Conservation (phyloP, 1,140 invertebrate species). For the Anthonomus grandis region DNA sequence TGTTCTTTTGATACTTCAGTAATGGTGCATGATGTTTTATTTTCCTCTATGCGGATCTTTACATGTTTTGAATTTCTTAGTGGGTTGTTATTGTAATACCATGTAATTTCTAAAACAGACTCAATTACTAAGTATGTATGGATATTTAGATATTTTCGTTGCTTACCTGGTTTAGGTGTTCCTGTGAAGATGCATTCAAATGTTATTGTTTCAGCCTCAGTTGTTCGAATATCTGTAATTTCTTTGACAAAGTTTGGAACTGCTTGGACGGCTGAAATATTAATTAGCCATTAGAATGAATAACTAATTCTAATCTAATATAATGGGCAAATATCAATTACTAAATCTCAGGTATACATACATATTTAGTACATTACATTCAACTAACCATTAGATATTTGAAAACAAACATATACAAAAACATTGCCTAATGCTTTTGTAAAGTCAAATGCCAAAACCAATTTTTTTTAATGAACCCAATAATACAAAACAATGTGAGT, state of each 20-base stretch:
- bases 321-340: too few species aligned
- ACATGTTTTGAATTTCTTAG: constrained; percentile 69
- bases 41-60: constrained; percentile 69
- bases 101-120: constrained; percentile 86
- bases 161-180: constrained; percentile 77
- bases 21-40: constrained; percentile 70
- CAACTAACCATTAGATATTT: too few species aligned
- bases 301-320: too few species aligned
- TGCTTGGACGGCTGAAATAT: constrained; percentile 68
- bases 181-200: constrained; percentile 79
- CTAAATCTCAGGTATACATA: too few species aligned
- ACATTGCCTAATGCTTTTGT: too few species aligned
- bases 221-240: constrained; percentile 68
- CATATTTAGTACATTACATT: too few species aligned
- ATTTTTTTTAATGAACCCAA: too few species aligned
- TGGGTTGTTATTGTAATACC: constrained; percentile 84
- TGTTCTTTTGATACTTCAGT: constrained; percentile 64
- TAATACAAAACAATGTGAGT: too few species aligned
- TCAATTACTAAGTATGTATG: too few species aligned
- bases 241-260: constrained; percentile 79
- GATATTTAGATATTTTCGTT: constrained; percentile 7
- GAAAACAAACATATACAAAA: too few species aligned
- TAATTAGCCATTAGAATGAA: too few species aligned
- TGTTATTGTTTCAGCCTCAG: constrained; percentile 68
- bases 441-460: too few species aligned